A percentile compares a stretch with the other conserved stretches of the same genome.
These are phyloP conservation scores for Brachionichthys hirsutus DNA, from an alignment of 2,113 vertebrate species.

Conservation along the genomic window DNA sequence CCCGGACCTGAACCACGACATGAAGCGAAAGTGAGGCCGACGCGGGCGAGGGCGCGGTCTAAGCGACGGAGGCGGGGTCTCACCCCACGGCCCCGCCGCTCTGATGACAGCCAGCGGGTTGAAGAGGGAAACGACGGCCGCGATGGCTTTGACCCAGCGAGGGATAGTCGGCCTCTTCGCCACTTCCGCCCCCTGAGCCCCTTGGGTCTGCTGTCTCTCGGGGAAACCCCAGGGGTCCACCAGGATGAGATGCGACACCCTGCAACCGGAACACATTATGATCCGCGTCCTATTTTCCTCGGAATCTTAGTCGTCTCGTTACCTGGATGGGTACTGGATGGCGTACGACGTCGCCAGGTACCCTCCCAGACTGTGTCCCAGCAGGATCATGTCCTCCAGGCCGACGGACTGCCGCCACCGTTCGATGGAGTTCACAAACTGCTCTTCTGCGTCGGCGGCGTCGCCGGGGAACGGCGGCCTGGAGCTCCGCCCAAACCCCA, in stretches of 20 bases:
- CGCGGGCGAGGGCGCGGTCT: no score
- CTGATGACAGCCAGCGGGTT: constrained; percentile 90
- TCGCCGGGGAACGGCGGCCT: constrained; percentile 82
- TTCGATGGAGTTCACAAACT: constrained; percentile 85
- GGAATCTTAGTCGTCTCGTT: background rate
- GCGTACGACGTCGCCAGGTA: constrained; percentile 84
- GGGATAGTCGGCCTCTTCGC: constrained; percentile 67
- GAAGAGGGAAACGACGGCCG: constrained; percentile 80
- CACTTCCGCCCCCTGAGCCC: constrained; percentile 36
- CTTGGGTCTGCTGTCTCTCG: constrained; percentile 70
- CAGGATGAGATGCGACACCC: constrained; percentile 89
- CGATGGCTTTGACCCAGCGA: constrained; percentile 83
- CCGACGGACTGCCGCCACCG: constrained; percentile 82
- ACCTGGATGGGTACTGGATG: constrained; percentile 86
- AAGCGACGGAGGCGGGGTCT: background rate
- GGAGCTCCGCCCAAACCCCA: constrained; percentile 89
- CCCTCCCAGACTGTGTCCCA: constrained; percentile 84
- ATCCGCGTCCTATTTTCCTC: background rate
- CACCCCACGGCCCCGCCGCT: constrained; percentile 90
- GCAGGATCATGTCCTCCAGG: constrained; percentile 82
- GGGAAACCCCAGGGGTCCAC: constrained; percentile 93
- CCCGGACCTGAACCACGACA: constrained; percentile 79
- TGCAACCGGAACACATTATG: constrained; percentile 33
- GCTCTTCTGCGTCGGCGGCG: constrained; percentile 82
- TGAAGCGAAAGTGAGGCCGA: background rate